Conservation (phyloP, 2,113 vertebrate species). For the Aepyceros melampus region DNA sequence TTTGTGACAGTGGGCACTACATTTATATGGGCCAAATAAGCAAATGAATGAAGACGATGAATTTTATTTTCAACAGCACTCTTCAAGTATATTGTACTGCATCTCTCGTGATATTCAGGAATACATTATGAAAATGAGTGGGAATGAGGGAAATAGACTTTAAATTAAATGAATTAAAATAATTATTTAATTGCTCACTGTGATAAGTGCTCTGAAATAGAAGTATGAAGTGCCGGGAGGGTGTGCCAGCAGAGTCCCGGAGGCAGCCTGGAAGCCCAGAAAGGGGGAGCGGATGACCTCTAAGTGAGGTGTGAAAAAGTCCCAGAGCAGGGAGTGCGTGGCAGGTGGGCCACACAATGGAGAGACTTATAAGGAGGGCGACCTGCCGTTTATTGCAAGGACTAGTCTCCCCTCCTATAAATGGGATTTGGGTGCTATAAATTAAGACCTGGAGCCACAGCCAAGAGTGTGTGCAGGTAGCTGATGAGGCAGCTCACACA, state of each 20-base stretch:
- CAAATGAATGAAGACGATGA: conserved; percentile 21
- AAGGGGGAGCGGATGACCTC: not conserved
- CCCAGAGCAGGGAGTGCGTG: not conserved
- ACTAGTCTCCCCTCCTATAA: not conserved
- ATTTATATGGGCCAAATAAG: conserved; percentile 2
- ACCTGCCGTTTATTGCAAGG: not conserved
- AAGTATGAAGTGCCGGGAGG: not conserved
- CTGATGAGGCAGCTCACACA: not conserved
- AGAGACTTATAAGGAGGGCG: not conserved
- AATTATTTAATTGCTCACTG: conserved; percentile 52
- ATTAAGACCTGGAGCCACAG: not conserved
- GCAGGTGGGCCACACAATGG: not conserved
- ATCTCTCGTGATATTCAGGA: conserved; percentile 27
- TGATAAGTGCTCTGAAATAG: conserved; percentile 31
- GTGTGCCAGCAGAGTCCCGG: not conserved
- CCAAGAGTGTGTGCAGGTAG: not conserved
- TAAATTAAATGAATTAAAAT: conserved; percentile 66
- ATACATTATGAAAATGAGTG: conserved; percentile 57
- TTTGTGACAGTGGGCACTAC: not conserved
- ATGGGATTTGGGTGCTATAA: not conserved
- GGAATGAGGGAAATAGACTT: conserved; percentile 46
- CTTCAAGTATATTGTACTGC: not conserved
- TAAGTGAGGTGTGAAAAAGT: not conserved
- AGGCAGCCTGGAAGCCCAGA: not conserved
- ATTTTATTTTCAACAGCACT: conserved; percentile 21